Evolutionary conservation across 1,140 invertebrate genomes (phyloP).

Genomic region (Halesus radiatus): DNA sequence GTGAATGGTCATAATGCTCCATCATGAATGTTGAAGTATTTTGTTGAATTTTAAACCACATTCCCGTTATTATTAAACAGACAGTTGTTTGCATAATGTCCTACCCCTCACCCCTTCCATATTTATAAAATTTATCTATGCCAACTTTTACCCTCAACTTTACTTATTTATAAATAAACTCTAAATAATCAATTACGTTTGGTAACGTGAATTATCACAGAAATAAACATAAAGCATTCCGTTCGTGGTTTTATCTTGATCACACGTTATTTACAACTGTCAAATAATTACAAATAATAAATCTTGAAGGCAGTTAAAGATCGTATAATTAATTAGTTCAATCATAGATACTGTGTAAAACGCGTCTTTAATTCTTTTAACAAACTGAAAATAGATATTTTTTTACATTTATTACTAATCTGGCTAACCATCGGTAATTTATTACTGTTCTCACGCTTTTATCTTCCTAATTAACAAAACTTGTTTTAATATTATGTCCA

Average conservation of each 20-base stretch:
- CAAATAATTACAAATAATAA: too few species aligned
- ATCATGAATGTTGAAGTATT: neutral
- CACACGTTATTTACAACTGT: too few species aligned
- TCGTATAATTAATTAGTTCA: neutral
- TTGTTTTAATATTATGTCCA: too few species aligned
- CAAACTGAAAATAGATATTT: too few species aligned
- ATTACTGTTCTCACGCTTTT: neutral
- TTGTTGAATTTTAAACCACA: neutral
- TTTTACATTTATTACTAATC: neutral
- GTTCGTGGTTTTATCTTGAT: too few species aligned
- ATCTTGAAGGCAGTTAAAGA: neutral
- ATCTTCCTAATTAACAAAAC: neutral
- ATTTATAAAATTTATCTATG: too few species aligned
- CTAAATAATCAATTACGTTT: too few species aligned
- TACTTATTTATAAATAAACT: too few species aligned
- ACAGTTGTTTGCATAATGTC: neutral
- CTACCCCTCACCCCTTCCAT: too few species aligned
- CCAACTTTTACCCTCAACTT: too few species aligned
- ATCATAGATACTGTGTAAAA: neutral
- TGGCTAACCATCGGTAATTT: neutral
- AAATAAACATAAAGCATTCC: too few species aligned
- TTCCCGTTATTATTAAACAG: constrained; percentile 8
- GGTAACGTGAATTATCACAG: too few species aligned
- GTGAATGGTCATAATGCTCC: constrained; percentile 29
- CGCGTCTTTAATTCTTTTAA: neutral